phyloP scores from a whole-genome alignment of 2,797 vertebrate genomes.

The Rhynchonycteris naso region DNA sequence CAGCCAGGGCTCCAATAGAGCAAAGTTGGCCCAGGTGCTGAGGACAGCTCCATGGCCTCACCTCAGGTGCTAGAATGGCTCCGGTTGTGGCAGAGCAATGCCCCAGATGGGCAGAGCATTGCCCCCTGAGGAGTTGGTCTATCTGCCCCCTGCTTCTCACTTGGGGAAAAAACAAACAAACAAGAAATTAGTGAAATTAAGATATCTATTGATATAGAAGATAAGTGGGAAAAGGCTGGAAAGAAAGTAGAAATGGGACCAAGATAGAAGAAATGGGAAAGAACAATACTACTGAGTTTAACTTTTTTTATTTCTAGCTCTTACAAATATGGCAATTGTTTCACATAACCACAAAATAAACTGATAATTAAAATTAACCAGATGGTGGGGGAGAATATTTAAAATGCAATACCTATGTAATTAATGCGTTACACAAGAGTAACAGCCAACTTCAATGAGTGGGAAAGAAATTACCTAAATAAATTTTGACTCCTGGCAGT shows the following conservation, averaged over 20 bases:
- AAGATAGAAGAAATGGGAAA: background rate
- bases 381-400: too few species aligned
- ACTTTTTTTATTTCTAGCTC: background rate
- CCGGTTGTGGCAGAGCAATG: too few species aligned
- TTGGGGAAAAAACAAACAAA: background rate
- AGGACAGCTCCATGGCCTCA: too few species aligned
- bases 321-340: background rate
- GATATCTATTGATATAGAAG: background rate
- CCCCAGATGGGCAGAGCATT: too few species aligned
- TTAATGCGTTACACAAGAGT: conserved; percentile 20
- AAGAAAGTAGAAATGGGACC: background rate
- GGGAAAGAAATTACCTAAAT: background rate
- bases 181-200: background rate
- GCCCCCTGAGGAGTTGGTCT: too few species aligned
- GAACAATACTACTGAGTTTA: background rate
- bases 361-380: background rate
- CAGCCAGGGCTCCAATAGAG: too few species aligned
- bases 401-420: background rate
- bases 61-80: too few species aligned
- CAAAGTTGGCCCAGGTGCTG: too few species aligned
- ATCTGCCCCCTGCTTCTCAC: too few species aligned
- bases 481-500: conserved; percentile 1
- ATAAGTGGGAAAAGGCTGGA: background rate
- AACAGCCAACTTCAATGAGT: background rate
- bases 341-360: background rate